These are phyloP conservation scores for Podarcis siculus DNA, from an alignment of 2,797 vertebrate genomes.

Conservation along the genomic window DNA sequence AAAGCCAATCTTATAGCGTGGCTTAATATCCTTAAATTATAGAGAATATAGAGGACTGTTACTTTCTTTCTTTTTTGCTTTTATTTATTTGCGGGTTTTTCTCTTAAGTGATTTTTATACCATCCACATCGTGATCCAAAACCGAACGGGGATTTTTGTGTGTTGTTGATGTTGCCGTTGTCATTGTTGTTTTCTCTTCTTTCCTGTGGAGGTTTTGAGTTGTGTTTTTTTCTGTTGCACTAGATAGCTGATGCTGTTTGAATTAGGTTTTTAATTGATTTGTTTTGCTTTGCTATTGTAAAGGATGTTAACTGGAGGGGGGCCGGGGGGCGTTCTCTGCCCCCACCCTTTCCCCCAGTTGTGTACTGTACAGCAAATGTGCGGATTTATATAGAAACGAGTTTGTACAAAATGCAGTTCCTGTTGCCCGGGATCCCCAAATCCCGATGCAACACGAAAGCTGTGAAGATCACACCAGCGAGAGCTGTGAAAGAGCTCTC, in stretches of 20 bases:
- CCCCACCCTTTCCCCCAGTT: not conserved
- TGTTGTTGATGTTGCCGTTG: not conserved
- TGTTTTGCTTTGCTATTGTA: slow-evolving; percentile 58
- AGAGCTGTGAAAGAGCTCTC: slow-evolving; percentile 74
- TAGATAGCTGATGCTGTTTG: slow-evolving; percentile 75
- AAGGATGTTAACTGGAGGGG: slow-evolving; percentile 64
- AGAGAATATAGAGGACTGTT: slow-evolving; percentile 81
- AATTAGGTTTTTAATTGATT: slow-evolving; percentile 58
- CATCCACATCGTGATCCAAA: slow-evolving; percentile 61
- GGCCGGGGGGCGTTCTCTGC: slow-evolving; percentile 59
- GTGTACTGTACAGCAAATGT: slow-evolving; percentile 73
- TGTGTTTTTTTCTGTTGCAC: slow-evolving; percentile 78
- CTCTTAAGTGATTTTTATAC: slow-evolving; percentile 69
- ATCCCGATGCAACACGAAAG: slow-evolving; percentile 73
- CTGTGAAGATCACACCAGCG: slow-evolving; percentile 77
- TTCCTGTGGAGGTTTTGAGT: slow-evolving; percentile 81
- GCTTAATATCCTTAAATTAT: slow-evolving; percentile 82
- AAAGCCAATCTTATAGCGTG: slow-evolving; percentile 78
- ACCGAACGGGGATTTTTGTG: slow-evolving; percentile 11
- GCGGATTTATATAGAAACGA: slow-evolving; percentile 69
- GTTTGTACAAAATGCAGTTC: slow-evolving; percentile 69
- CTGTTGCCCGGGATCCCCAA: slow-evolving; percentile 57
- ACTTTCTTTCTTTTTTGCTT: slow-evolving; percentile 65
- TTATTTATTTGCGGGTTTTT: slow-evolving; percentile 80
- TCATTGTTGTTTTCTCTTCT: slow-evolving; percentile 53